These are phyloP conservation scores for Alectura lathami DNA, from an alignment of 2,113 vertebrate genomes.

Conservation along the genomic window DNA sequence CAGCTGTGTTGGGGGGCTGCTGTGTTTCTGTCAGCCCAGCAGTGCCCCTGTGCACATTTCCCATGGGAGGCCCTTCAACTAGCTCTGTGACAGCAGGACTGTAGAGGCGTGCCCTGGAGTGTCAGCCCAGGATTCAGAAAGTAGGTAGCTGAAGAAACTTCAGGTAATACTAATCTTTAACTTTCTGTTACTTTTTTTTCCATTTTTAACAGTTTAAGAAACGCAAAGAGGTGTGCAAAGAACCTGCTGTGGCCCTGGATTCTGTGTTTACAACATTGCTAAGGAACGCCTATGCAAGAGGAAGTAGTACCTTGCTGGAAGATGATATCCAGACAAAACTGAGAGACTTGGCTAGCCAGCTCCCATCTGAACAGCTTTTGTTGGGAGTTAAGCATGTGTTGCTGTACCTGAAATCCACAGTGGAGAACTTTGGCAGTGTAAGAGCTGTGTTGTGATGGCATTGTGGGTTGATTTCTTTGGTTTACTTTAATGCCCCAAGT, in stretches of 20 bases:
- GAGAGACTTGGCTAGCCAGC: conserved; percentile 55
- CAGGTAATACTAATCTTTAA: background rate
- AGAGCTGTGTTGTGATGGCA: background rate
- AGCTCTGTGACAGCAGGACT: background rate
- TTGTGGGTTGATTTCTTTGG: background rate
- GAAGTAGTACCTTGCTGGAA: conserved; percentile 30
- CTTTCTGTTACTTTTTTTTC: background rate
- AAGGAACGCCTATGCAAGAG: conserved; percentile 77
- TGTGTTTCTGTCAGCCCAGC: background rate
- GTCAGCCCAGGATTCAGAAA: fast-evolving
- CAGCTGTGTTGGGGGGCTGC: background rate
- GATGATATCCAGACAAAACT: conserved; percentile 41
- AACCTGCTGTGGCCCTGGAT: background rate
- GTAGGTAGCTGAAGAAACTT: background rate
- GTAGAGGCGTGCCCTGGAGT: background rate
- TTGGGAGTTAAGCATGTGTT: conserved; percentile 83
- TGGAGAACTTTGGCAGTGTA: conserved; percentile 85
- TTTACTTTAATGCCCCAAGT: background rate
- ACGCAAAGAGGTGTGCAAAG: background rate
- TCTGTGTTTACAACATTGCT: conserved; percentile 73
- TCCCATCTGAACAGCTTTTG: conserved; percentile 69
- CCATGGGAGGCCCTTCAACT: background rate
- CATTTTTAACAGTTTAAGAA: conserved; percentile 71
- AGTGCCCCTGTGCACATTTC: background rate
- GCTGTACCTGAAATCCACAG: conserved; percentile 84